phyloP scores from a whole-genome alignment of 2,888 invertebrate species.

The Microplitis manilae region DNA sequence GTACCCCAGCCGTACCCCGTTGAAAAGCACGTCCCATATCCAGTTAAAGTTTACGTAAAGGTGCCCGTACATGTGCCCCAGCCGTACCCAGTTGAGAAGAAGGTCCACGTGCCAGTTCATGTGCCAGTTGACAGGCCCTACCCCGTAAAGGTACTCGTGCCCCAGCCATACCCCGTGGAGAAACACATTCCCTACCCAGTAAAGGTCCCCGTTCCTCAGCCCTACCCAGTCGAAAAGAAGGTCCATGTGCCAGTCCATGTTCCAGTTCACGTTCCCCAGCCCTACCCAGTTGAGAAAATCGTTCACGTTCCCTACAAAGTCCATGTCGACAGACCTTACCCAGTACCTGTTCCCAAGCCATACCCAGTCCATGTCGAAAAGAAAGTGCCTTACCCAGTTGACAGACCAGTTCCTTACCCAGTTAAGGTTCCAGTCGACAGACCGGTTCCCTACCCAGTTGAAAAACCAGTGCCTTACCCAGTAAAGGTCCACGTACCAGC shows the following conservation, averaged over 20 bases:
- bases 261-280: constrained; percentile 82
- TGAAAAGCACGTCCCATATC: constrained; percentile 79
- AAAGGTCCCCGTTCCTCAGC: constrained; percentile 79
- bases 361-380: constrained; percentile 78
- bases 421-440: constrained; percentile 69
- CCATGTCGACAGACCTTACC: constrained; percentile 73
- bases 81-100: constrained; percentile 86
- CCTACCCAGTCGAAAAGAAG: constrained; percentile 86
- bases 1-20: constrained; percentile 83
- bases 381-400: constrained; percentile 74
- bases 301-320: constrained; percentile 82
- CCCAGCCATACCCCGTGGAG: constrained; percentile 86
- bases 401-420: constrained; percentile 76
- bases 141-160: constrained; percentile 86
- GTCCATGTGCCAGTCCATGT: constrained; percentile 85
- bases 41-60: constrained; percentile 85
- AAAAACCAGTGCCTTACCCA: constrained; percentile 78
- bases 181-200: constrained; percentile 84
- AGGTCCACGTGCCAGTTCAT: constrained; percentile 79
- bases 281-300: constrained; percentile 82
- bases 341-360: constrained; percentile 81
- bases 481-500: constrained; percentile 82
- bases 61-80: constrained; percentile 84
- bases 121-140: constrained; percentile 84
- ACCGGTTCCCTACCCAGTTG: constrained; percentile 72